Evolutionary conservation across 2,113 vertebrate genomes (phyloP), one percentile per base, ranked within the genome.

Genomic region (Chascanopsetta lugubris): DNA sequence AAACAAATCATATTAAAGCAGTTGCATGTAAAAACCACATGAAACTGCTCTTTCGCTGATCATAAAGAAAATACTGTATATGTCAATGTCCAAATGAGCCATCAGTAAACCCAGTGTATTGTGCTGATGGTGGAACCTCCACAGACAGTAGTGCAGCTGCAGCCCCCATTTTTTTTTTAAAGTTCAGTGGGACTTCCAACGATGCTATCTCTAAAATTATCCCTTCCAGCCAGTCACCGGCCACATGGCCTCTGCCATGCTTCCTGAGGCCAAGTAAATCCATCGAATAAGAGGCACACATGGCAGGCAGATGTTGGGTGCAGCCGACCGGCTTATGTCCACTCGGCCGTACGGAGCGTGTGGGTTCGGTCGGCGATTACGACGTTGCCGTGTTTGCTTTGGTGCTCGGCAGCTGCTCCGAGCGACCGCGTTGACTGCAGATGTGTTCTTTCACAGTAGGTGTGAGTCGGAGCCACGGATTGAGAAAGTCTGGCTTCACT

Each of bases 261-360:
- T 59, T 32, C 30, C 56, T 53, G 30, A 32, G 59, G 59, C 47
- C 18, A 27, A 24, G 10, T 21, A 38, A 62, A 66, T 24, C 57
- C 24, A 55, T 6, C 30, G 24, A 56, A 72, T 17, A 7, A 24
- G 18, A 67, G 42, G 36, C 25, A 46, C 79, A 83, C 48, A 29
- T 82, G 80, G 58, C n/a, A 59, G 18, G 13, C 87, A 89, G 82
- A 85, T 85, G 85, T 58, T 73, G 75, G 61, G 34, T 38, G 50
- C 57, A 61, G 78, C 36, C 36, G 5, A 47, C 27, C 32, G 25
- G 40, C 69, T 43, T 26, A 61, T 51, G 2, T 36, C 48, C 15
- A 51, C 42, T 54, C 45, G 29, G 43, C 30, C 6, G 3, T 7
- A 25, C 7, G 38, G 45, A 61, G 49, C 5, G 60, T 32, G 56